Evolutionary conservation across 2,888 invertebrate species (phyloP).

Genomic region (Parelbella ahira): DNA sequence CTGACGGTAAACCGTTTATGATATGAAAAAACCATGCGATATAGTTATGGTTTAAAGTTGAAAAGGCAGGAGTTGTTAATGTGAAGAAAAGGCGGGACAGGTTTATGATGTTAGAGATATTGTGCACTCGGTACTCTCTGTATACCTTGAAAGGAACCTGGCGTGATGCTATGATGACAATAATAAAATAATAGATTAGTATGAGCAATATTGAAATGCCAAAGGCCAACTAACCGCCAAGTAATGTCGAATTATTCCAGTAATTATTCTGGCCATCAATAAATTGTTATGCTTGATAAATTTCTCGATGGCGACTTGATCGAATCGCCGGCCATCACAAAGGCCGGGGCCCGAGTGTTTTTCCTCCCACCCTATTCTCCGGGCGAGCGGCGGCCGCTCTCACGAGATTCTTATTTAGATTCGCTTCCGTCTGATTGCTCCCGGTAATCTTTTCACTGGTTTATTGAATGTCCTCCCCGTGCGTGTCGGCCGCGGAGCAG

Average conservation of each 20-base stretch:
- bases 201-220: too few species aligned
- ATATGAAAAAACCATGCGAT: too few species aligned
- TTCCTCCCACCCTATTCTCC: constrained; percentile 52
- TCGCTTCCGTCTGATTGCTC: constrained; percentile 81
- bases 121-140: too few species aligned
- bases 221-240: constrained; percentile 1
- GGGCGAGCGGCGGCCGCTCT: constrained; percentile 66
- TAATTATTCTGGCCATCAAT: constrained; percentile 23
- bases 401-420: constrained; percentile 81
- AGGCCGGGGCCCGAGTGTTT: constrained; percentile 67
- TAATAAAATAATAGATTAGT: too few species aligned
- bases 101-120: too few species aligned
- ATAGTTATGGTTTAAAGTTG: too few species aligned
- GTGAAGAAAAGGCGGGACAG: neutral
- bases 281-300: constrained; percentile 54
- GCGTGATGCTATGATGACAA: too few species aligned
- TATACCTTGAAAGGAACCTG: too few species aligned
- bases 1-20: too few species aligned
- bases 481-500: constrained; percentile 63
- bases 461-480: constrained; percentile 79
- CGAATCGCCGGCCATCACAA: constrained; percentile 70
- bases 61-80: too few species aligned
- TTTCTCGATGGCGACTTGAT: constrained; percentile 69
- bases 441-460: constrained; percentile 79
- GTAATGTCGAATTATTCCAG: constrained; percentile 11